phyloP scores from a whole-genome alignment of 2,113 vertebrate species.

The Coptodon bakossiorum region DNA sequence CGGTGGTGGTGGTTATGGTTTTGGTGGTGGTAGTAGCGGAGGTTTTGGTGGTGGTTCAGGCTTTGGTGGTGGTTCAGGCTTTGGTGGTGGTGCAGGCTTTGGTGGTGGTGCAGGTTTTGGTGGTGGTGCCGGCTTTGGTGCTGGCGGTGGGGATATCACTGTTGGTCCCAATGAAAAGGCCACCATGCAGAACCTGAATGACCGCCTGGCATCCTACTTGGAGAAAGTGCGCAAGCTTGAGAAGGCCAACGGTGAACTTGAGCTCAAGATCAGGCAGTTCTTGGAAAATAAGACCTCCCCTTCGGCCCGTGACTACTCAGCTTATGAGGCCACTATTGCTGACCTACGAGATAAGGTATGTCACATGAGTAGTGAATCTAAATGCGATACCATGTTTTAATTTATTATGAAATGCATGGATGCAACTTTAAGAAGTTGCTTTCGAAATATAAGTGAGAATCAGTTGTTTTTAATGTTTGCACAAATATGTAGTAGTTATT shows the following conservation, averaged over 20 bases:
- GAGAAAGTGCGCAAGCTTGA: slow-evolving; percentile 82
- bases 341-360: slow-evolving; percentile 82
- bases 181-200: slow-evolving; percentile 92
- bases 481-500: not conserved
- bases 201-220: slow-evolving; percentile 86
- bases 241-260: slow-evolving; percentile 78
- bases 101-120: not conserved
- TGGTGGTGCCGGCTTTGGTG: not conserved
- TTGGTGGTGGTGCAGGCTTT: not conserved
- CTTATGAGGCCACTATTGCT: slow-evolving; percentile 73
- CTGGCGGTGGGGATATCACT: slow-evolving; percentile 1
- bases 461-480: not conserved
- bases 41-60: not conserved
- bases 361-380: not conserved
- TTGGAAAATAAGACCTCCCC: slow-evolving; percentile 76
- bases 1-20: not conserved
- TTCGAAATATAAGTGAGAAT: not conserved
- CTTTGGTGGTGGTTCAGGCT: not conserved
- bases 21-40: not conserved
- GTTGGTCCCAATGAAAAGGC: slow-evolving; percentile 78
- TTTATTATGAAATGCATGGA: not conserved
- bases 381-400: not conserved
- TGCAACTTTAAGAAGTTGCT: not conserved
- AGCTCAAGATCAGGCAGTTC: slow-evolving; percentile 83
- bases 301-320: slow-evolving; percentile 72